Percentiles rank a stretch among this genome's conserved stretches.
Evolutionary conservation across 1,140 invertebrate genomes (phyloP).

Genomic region (Cydia fagiglandana): DNA sequence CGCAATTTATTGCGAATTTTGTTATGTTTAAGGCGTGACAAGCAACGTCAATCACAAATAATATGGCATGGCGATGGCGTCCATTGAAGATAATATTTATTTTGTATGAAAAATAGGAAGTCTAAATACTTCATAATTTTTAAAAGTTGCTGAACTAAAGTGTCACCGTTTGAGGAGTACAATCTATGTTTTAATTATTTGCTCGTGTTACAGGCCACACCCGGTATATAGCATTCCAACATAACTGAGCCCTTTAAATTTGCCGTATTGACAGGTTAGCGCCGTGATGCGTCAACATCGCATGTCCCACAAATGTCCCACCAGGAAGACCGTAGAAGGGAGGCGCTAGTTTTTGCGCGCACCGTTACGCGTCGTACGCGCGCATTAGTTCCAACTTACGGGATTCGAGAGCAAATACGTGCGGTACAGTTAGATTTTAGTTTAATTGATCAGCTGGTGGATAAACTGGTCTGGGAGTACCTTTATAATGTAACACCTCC

Average conservation of each 20-base stretch:
- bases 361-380: constrained; percentile 21
- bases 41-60: no score
- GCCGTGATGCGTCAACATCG: neutral
- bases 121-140: no score
- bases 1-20: no score
- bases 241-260: neutral
- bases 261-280: constrained; percentile 4
- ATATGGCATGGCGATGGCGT: no score
- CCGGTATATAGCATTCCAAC: no score
- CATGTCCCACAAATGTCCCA: neutral
- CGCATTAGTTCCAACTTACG: neutral
- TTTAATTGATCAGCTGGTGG: constrained; percentile 2
- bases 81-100: no score
- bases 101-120: no score
- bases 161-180: no score
- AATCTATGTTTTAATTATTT: no score
- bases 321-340: constrained; percentile 28
- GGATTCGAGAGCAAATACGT: constrained; percentile 17
- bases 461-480: neutral
- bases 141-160: no score
- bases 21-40: no score
- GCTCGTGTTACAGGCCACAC: no score
- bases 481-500: neutral
- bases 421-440: neutral
- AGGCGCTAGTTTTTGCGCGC: constrained; percentile 17